Evolutionary conservation across 2,113 vertebrate species (phyloP), one percentile per base, ranked within the genome.

Genomic region (Coreoperca whiteheadi): DNA sequence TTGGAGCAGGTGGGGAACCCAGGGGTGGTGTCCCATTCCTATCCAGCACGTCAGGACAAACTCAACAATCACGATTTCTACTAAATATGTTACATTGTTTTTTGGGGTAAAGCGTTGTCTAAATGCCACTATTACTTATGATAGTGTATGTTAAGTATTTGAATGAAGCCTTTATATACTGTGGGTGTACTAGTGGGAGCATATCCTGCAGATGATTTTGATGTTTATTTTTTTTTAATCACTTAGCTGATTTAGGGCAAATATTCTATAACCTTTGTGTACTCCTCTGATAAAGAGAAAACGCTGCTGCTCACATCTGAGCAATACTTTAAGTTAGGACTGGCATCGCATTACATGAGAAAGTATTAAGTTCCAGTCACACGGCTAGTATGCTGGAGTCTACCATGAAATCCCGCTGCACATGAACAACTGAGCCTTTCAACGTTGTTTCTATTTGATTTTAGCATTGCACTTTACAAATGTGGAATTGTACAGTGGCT

Each of bases 381-480:
- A 41, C 9, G 1, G 14, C 4, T 16, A 6, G 20, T 14, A 7
- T 9, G 21, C 9, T 65, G 14, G 1, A 64, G 20, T 56, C 66
- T 20, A 32, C 14, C 0, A 15, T 50, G 53, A 67, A 64, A 34
- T 9, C 23, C 63, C 53, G 41, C 39, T 74, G 46, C 30, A 68
- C 12, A 28, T 20, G 20, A 68, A 41, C 37, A 77, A 34, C 1
- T 28, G 25, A 57, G 23, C 64, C 23, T 70, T 48, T 20, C 30
- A 48, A 64, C 39, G 16, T 11, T 28, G 8, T 50, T 65, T 48
- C 39, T 5, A 2, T 66, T 81, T 32, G 3, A 79, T 72, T 70
- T 37, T 4, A 11, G 16, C 8, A 20, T 71, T 80, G 68, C 30
- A 28, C 28, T 56, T 78, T 54, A 32, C 64, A 77, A 56, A 83